Base-by-base conservation (phyloP, 2,113 vertebrate species). In the Salminus brasiliensis region DNA sequence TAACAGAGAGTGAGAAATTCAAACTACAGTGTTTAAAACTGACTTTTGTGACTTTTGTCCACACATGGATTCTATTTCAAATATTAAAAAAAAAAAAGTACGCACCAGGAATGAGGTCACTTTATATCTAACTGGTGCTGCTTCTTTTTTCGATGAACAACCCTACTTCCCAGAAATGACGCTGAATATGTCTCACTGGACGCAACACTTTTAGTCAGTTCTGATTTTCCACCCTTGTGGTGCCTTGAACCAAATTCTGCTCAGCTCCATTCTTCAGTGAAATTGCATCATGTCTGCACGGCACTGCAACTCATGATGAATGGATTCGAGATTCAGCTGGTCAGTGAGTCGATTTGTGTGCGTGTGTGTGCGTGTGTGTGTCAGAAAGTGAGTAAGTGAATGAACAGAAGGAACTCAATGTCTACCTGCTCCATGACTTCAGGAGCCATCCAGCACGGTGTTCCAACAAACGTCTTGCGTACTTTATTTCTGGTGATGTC, bases 401-500 rank as follows among this genome's bases (percentile, higher is more conserved):
- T n/a, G 39, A 41, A 18, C 15, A 15, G 27, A 59, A 21, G 55
- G 0, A 1, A 25, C 63, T 57, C 1, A 23, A 8, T 2, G 81
- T 85, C 23, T 25, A 99, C 97, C 96, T 99, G 97, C 72, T 99
- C 97, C 97, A 99, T 99, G 71, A 99, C 97, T 87, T 99, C 97
- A 11, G 97, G 97, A 10, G 97, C 97, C 97, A 99, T 99, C 97
- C 97, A 99, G 85, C 97, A 99, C 25, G 97, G 97, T 0, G 97
- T 99, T 83, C 97, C 97, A 81, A 99, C 97, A 89, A 99, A 99
- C 0, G 97, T 98, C 91, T 98, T 99, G 75, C 97, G 95, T 84
- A 98, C 96, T 96, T 99, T 98, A 91, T 98, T 99, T 72, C 97
- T 93, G 47, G 97, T 99, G 76, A 99, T 97, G 90, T 99, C 97